Evolutionary conservation across 35 echinoderm and acorn worm genomes (phyloP), one percentile per base, ranked within the genome.

Genomic region (Anneissia japonica): DNA sequence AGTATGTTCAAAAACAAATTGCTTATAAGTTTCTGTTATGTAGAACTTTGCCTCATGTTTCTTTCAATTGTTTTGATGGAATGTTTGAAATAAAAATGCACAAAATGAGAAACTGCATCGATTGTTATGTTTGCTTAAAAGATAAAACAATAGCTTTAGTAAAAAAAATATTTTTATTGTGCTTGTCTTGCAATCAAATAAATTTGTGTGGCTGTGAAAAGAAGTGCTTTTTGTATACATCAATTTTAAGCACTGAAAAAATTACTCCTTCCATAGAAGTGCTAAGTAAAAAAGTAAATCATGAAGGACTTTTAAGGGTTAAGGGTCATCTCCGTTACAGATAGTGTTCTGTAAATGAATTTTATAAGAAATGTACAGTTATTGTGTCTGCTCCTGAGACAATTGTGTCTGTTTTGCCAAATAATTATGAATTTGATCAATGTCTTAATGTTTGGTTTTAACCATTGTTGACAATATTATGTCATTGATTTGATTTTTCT

Each of bases 141-240:
- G 32, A 77, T 64, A 77, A 77, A 12, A 77, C 32, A 32, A 37
- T 77, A 77, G 36, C 32, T 35, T 5, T 77, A 32, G 11, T 77
- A 77, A 77, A 34, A 34, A 37, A 77, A 77, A 77, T 77, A 77
- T 77, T 35, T 77, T 26, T 37, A 3, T 77, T 37, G 31, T 77
- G 32, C 31, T 32, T 35, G 11, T 32, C 31, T 77, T 37, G 32
- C 76, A 77, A 34, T 32, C 76, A 35, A 34, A 14, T 77, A 77
- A 34, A 77, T 35, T 77, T 77, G 23, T 77, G 76, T 77, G 36
- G n/a, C 23, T 77, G 32, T 75, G 73, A 75, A 43, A 43, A 43
- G 40, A 43, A 43, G 40, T 43, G 40, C 40, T 64, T 64, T 9
- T 64, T 64, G 51, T 64, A 64, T 64, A 26, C 21, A 26, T 64